Percentiles rank a stretch among this genome's conserved stretches.
phyloP scores from a whole-genome alignment of 2,797 vertebrate species.

The Coluber constrictor region DNA sequence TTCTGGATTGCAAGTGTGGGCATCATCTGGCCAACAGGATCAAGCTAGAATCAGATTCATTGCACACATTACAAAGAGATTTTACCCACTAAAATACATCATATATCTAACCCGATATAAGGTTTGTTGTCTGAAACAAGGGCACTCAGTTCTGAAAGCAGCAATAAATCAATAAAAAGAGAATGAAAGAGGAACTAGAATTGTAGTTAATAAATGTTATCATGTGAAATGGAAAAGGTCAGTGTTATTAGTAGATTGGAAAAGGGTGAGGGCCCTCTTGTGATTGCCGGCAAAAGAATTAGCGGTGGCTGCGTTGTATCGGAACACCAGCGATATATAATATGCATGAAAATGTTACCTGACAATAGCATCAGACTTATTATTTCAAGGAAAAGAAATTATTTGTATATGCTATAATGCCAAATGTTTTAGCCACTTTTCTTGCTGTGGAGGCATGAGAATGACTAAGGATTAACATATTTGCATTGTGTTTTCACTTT shows the following conservation, averaged over 20 bases:
- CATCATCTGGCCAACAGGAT: constrained; percentile 55
- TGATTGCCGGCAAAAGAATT: background rate
- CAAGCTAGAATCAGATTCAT: constrained; percentile 50
- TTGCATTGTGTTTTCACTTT: background rate
- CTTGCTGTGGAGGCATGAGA: background rate
- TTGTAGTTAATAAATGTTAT: background rate
- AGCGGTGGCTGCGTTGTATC: background rate
- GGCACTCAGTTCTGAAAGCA: constrained; percentile 8
- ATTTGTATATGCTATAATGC: background rate
- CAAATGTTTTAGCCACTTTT: background rate
- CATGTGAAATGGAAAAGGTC: background rate
- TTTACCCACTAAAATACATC: constrained; percentile 50
- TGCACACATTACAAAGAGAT: constrained; percentile 39
- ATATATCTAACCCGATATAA: constrained; percentile 42
- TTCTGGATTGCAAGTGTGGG: constrained; percentile 42
- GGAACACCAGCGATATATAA: background rate
- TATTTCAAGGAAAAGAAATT: background rate
- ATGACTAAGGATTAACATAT: background rate
- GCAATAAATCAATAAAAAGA: constrained; percentile 37
- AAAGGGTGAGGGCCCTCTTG: background rate
- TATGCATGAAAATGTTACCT: background rate
- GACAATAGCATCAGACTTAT: background rate
- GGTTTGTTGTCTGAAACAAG: constrained; percentile 23
- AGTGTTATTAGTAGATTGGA: background rate
- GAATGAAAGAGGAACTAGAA: constrained; percentile 15